Conservation (phyloP, 2,888 invertebrate genomes). For the Volucella zonaria region DNA sequence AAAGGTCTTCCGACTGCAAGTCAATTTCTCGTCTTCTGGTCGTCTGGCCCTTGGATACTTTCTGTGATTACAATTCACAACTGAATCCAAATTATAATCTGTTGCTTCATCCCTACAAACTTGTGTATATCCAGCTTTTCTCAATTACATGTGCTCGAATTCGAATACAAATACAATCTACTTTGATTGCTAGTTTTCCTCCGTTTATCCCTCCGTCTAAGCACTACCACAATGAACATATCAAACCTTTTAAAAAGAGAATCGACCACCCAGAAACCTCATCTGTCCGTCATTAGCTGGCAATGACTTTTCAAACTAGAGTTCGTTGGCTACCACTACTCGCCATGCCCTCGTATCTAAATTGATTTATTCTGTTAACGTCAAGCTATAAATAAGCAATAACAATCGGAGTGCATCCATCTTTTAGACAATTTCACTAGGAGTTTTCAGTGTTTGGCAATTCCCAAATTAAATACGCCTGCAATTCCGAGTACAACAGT, state of each 20-base stretch:
- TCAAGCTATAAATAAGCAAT: constrained; percentile 52
- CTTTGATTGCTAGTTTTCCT: too few species aligned
- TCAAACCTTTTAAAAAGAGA: neutral
- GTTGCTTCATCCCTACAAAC: too few species aligned
- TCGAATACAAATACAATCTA: too few species aligned
- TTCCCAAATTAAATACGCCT: constrained; percentile 67
- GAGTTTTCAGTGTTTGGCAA: constrained; percentile 13
- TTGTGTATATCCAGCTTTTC: too few species aligned
- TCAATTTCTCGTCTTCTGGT: too few species aligned
- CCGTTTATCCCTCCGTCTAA: too few species aligned
- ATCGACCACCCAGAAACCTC: constrained; percentile 30
- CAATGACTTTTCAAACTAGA: constrained; percentile 1
- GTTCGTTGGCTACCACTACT: constrained; percentile 1
- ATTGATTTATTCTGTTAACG: constrained; percentile 67
- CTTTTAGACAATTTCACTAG: constrained; percentile 45
- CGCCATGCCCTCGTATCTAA: constrained; percentile 6
- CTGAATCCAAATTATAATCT: too few species aligned
- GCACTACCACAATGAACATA: constrained; percentile 29
- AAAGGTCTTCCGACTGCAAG: too few species aligned
- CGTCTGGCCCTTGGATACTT: too few species aligned
- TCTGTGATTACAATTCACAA: too few species aligned
- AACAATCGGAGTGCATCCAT: constrained; percentile 33
- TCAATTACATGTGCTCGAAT: too few species aligned
- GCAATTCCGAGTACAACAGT: constrained; percentile 50
- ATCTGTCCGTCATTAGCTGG: constrained; percentile 38